Percentiles rank a stretch among this genome's conserved stretches.
These are phyloP conservation scores for Drosophila maculinotata DNA, from an alignment of 2,888 invertebrate species.

Conservation along the genomic window DNA sequence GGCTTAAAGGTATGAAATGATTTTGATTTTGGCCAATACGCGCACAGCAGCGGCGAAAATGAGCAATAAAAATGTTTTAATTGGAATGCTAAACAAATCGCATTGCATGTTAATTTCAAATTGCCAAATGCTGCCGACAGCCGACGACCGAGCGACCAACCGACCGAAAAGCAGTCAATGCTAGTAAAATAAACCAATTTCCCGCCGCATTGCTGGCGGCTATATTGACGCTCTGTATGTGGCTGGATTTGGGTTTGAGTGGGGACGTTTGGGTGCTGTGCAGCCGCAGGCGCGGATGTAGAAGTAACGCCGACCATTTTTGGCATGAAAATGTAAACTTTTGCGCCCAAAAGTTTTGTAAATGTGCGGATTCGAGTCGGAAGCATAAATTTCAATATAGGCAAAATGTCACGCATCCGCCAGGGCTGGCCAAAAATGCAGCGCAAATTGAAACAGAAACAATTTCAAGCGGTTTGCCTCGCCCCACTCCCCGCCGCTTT, in stretches of 20 bases:
- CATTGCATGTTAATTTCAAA: slow-evolving; percentile 75
- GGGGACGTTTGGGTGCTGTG: not conserved
- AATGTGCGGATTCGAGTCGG: slow-evolving; percentile 63
- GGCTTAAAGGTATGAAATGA: no score
- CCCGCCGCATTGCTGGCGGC: slow-evolving; percentile 64
- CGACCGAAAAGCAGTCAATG: slow-evolving; percentile 53
- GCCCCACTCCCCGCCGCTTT: no score
- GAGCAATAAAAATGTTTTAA: slow-evolving; percentile 62
- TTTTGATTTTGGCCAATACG: slow-evolving; percentile 6
- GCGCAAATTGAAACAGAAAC: slow-evolving; percentile 71
- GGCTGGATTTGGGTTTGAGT: not conserved
- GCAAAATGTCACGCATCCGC: slow-evolving; percentile 73
- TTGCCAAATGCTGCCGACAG: slow-evolving; percentile 49
- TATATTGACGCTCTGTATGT: slow-evolving; percentile 15
- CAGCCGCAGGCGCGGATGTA: slow-evolving; percentile 55
- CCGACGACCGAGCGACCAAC: not conserved
- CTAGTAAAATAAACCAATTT: slow-evolving; percentile 79
- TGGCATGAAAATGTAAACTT: slow-evolving; percentile 66
- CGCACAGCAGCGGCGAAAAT: slow-evolving; percentile 31
- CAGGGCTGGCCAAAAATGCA: slow-evolving; percentile 45
- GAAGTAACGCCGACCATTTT: slow-evolving; percentile 51
- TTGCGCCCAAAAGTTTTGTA: slow-evolving; percentile 60
- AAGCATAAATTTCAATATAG: slow-evolving; percentile 77
- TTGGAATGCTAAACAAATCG: slow-evolving; percentile 71
- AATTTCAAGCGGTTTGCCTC: slow-evolving; percentile 53